A percentile compares a stretch with the other conserved stretches of the same genome.
Conservation (phyloP, 2,888 invertebrate species). For the Drosophila gaucha region DNA sequence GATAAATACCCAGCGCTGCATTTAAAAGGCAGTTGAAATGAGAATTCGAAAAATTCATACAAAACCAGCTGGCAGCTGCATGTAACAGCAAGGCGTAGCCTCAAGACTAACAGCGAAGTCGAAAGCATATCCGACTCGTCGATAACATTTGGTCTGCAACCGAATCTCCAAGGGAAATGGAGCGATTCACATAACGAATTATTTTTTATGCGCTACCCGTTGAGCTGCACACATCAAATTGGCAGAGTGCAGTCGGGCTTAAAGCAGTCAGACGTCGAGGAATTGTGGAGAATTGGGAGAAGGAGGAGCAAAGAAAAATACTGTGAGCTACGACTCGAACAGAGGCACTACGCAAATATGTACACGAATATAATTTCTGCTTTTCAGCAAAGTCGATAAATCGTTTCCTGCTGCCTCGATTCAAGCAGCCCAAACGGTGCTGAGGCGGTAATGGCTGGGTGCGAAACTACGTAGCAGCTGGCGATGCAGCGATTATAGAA, state of each 20-base stretch:
- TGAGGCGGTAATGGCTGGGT: neutral
- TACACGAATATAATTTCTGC: constrained; percentile 49
- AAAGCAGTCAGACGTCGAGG: constrained; percentile 12
- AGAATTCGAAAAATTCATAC: constrained; percentile 35
- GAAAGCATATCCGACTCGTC: constrained; percentile 23
- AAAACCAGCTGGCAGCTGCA: constrained; percentile 1
- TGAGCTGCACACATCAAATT: constrained; percentile 46
- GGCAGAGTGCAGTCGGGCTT: constrained; percentile 55
- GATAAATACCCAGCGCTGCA: constrained; percentile 39
- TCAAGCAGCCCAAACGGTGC: neutral
- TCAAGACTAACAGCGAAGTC: constrained; percentile 9
- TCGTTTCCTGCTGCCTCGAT: constrained; percentile 38
- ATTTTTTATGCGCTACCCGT: constrained; percentile 57
- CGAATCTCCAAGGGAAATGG: constrained; percentile 38
- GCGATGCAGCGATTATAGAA: constrained; percentile 18
- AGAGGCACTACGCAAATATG: constrained; percentile 37
- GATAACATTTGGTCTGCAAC: constrained; percentile 16
- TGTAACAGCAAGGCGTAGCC: constrained; percentile 6
- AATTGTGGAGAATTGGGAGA: neutral
- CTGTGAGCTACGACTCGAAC: constrained; percentile 9
- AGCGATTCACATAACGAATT: constrained; percentile 62
- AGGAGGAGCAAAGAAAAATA: neutral
- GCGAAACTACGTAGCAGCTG: constrained; percentile 31
- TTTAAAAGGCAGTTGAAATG: constrained; percentile 53
- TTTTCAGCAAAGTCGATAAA: constrained; percentile 58